Percentiles rank a stretch among this genome's conserved stretches.
phyloP scores from a whole-genome alignment of 2,888 invertebrate species.

The Vanessa cardui region DNA sequence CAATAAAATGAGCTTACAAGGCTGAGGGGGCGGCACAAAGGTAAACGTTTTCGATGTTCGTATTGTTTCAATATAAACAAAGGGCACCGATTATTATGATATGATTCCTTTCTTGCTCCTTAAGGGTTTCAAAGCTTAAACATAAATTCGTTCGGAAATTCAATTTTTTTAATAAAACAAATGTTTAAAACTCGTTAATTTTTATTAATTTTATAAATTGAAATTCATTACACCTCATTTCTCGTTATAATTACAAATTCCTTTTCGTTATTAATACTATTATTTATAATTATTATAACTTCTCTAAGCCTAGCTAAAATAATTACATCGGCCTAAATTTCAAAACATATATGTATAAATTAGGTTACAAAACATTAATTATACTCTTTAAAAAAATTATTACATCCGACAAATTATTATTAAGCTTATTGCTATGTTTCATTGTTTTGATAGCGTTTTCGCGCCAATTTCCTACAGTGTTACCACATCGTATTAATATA shows the following conservation, averaged over 20 bases:
- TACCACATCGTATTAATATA: conserved; percentile 48
- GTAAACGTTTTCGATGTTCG: conserved; percentile 60
- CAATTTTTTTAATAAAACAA: conserved; percentile 42
- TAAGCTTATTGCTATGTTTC: conserved; percentile 72
- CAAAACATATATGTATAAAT: conserved; percentile 65
- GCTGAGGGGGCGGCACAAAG: conserved; percentile 56
- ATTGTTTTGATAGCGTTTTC: conserved; percentile 39
- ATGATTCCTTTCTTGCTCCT: conserved; percentile 21
- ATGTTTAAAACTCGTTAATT: conserved; percentile 78
- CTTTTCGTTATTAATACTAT: conserved; percentile 71
- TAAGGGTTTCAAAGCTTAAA: neutral
- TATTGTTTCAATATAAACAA: conserved; percentile 46
- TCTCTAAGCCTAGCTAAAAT: conserved; percentile 69
- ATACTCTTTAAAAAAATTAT: conserved; percentile 55
- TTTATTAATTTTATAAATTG: conserved; percentile 82
- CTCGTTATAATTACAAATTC: conserved; percentile 80
- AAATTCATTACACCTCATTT: conserved; percentile 79
- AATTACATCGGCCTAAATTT: conserved; percentile 74
- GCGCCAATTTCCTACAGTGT: conserved; percentile 51
- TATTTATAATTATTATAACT: conserved; percentile 73
- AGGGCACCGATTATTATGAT: conserved; percentile 40
- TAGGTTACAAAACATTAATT: conserved; percentile 69
- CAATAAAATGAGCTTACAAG: conserved; percentile 78
- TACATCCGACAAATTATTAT: conserved; percentile 54
- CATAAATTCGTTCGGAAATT: neutral